phyloP scores from a whole-genome alignment of 64 coral and sea anemone species.

The Montipora capricornis region DNA sequence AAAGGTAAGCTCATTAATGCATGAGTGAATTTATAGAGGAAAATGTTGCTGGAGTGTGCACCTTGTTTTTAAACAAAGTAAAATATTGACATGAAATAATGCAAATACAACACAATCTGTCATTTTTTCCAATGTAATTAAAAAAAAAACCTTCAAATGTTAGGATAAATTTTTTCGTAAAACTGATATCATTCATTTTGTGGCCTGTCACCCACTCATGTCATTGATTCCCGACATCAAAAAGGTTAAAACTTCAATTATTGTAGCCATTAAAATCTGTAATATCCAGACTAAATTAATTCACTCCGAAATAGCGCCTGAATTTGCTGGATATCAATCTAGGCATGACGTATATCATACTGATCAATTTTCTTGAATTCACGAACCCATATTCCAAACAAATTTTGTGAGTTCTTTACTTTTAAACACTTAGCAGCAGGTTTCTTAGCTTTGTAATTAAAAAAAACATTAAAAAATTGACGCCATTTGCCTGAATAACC shows the following conservation, averaged over 20 bases:
- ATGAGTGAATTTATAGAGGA: too few relatives aligned
- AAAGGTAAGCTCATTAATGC: too few relatives aligned
- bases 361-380: too few relatives aligned
- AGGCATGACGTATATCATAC: too few relatives aligned
- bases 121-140: neutral
- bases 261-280: neutral
- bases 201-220: neutral
- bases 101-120: neutral
- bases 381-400: too few relatives aligned
- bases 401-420: too few relatives aligned
- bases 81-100: neutral
- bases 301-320: neutral
- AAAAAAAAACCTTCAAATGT: neutral
- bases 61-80: neutral
- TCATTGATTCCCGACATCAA: too few relatives aligned
- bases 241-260: neutral
- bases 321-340: too few relatives aligned
- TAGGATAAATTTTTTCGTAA: neutral
- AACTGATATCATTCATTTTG: neutral
- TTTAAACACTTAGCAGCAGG: neutral
- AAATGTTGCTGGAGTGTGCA: too few relatives aligned
- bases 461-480: neutral
- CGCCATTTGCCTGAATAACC: neutral
- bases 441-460: neutral
- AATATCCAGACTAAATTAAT: neutral